These are phyloP conservation scores for Antennarius maculatus DNA, from an alignment of 2,797 vertebrate genomes.

Conservation along the genomic window DNA sequence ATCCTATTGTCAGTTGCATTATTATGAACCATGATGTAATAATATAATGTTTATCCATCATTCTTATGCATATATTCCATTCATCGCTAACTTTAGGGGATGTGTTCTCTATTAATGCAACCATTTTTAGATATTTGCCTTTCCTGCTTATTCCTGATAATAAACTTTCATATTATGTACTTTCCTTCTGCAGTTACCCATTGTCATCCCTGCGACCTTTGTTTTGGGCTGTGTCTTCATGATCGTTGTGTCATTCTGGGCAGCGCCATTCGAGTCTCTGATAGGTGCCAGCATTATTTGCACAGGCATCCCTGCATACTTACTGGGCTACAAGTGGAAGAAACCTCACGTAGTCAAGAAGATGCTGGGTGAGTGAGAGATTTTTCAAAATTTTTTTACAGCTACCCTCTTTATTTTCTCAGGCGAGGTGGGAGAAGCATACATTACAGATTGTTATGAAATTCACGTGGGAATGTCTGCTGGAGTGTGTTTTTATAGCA, in stretches of 20 bases:
- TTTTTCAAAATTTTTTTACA: slow-evolving; percentile 23
- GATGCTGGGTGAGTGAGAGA: slow-evolving; percentile 75
- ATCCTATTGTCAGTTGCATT: too few relatives aligned
- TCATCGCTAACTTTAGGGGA: too few relatives aligned
- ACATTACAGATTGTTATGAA: slow-evolving; percentile 52
- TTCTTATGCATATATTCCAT: too few relatives aligned
- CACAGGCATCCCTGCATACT: slow-evolving; percentile 81
- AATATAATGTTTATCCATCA: too few relatives aligned
- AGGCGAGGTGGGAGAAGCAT: slow-evolving; percentile 26
- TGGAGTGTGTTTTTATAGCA: slow-evolving; percentile 30
- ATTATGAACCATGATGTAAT: too few relatives aligned
- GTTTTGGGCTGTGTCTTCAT: slow-evolving; percentile 82
- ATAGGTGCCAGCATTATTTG: slow-evolving; percentile 79
- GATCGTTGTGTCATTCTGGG: slow-evolving; percentile 84
- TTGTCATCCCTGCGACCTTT: slow-evolving; percentile 74
- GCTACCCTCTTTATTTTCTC: slow-evolving; percentile 38
- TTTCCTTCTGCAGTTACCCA: slow-evolving; percentile 61
- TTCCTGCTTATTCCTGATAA: not conserved
- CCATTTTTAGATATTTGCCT: not conserved
- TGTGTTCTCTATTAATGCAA: not conserved
- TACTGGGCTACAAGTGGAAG: slow-evolving; percentile 83
- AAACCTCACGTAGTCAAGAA: slow-evolving; percentile 78
- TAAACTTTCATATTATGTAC: not conserved
- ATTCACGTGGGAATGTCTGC: slow-evolving; percentile 32
- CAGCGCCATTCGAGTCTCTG: slow-evolving; percentile 79